Evolutionary conservation across 2,888 invertebrate species (phyloP), one percentile per base, ranked within the genome.

Genomic region (Thysanoteuthis rhombus): DNA sequence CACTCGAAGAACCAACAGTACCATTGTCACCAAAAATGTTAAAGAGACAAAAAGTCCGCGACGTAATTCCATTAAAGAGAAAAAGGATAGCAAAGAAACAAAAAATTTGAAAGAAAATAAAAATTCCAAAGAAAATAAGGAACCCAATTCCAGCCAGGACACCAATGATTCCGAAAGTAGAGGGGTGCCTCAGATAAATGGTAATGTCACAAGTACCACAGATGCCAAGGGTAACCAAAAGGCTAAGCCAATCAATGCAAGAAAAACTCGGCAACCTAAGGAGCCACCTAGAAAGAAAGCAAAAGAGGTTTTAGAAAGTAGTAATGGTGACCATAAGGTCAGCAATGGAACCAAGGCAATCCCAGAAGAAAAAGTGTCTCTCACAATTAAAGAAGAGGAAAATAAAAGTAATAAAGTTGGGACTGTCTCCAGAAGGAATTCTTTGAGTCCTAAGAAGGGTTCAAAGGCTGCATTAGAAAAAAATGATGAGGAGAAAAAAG

Each of bases 31-130:
- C 16, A 93, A 93, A 36, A 52, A 39, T 36, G 45, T 52, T 36
- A 93, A 93, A 38, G 93, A 5, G 47, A 58, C 47, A 25, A 93
- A 36, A 58, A 52, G 28, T n/a, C 47, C 36, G 36, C n/a, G 32
- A 28, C 38, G 32, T 36, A 93, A 93, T 36, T 19, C 47, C 39
- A 32, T 52, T 36, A 47, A 93, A 22, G 52, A 47, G 58, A 58
- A 93, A 38, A 93, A 93, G 6, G 93, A 47, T 16, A 91, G 39
- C 42, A 91, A 91, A 91, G 91, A 91, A 32, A 10, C 39, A 91
- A 91, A 91, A 22, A 91, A 91, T 32, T 28, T 93, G 22, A 93
- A 93, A 58, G 93, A 58, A 32, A 93, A 39, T 39, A 93, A 93
- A 58, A 93, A 58, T 47, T 58, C 52, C 5, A 93, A 93, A 93